These are phyloP conservation scores for Sisor rabdophorus DNA, from an alignment of 2,113 vertebrate species.

Conservation along the genomic window DNA sequence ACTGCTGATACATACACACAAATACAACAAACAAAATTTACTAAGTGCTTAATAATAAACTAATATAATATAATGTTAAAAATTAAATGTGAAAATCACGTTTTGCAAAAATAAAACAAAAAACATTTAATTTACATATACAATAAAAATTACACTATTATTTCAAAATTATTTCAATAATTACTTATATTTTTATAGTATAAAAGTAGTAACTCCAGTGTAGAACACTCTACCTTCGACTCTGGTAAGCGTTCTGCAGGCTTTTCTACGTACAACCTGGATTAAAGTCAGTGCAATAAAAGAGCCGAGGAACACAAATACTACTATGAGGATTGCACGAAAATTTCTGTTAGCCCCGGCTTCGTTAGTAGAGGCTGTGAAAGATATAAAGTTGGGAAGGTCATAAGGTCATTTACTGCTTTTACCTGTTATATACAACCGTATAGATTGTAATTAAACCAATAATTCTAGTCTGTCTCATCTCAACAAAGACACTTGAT, in stretches of 20 bases:
- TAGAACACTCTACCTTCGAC: slow-evolving; percentile 46
- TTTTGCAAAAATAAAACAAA: no score
- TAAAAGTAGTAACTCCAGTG: neutral
- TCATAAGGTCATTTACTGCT: neutral
- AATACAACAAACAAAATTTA: neutral
- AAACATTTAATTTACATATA: no score
- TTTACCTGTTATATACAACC: neutral
- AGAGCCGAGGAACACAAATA: slow-evolving; percentile 46
- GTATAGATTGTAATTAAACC: neutral
- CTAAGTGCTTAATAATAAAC: neutral
- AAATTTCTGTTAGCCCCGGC: slow-evolving; percentile 28
- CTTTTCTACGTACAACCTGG: slow-evolving; percentile 49
- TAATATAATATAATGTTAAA: no score
- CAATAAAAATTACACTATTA: neutral
- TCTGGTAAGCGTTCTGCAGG: slow-evolving; percentile 30
- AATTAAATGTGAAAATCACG: no score
- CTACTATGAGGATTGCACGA: slow-evolving; percentile 44
- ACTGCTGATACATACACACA: neutral
- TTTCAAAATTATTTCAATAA: no score
- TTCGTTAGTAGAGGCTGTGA: slow-evolving; percentile 43
- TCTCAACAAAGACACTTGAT: neutral
- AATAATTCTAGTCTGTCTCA: neutral
- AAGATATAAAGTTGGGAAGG: slow-evolving; percentile 16
- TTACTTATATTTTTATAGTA: neutral
- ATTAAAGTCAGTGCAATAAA: slow-evolving; percentile 43